These are phyloP conservation scores for Hemicentrotus pulcherrimus DNA, from an alignment of 35 echinoderm and acorn worm species.

Conservation along the genomic window DNA sequence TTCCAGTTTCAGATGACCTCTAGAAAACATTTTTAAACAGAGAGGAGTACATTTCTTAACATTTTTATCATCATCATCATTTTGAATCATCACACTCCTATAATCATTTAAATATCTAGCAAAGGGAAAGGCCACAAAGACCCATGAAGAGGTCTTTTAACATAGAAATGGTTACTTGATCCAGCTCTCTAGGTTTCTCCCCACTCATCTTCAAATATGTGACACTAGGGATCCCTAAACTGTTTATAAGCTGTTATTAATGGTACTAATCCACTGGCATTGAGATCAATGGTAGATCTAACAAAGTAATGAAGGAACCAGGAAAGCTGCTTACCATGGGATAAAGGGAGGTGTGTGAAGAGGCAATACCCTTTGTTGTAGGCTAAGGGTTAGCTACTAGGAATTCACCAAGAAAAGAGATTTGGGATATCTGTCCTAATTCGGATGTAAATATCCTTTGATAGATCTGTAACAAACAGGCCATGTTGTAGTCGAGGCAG, in stretches of 20 bases:
- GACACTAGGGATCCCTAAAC: neutral
- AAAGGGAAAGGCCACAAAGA: no score
- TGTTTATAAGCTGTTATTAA: neutral
- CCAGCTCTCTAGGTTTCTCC: neutral
- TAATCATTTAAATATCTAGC: no score
- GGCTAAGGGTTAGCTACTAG: neutral
- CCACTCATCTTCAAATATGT: neutral
- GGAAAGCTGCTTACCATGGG: neutral
- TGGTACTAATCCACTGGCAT: neutral
- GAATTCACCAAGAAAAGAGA: neutral
- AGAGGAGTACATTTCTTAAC: no score
- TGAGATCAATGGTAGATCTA: neutral
- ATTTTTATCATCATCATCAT: no score
- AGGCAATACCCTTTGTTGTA: neutral
- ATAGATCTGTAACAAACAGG: neutral
- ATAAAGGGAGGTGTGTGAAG: neutral
- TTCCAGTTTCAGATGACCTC: no score
- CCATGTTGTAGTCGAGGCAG: neutral
- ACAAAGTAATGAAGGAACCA: neutral
- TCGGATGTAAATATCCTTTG: neutral
- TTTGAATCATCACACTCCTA: no score
- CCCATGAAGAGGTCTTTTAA: neutral
- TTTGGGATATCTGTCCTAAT: neutral
- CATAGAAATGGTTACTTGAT: neutral
- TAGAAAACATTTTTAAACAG: no score